These are phyloP conservation scores for Drosophila anceps DNA, from an alignment of 2,888 invertebrate species.

Conservation along the genomic window DNA sequence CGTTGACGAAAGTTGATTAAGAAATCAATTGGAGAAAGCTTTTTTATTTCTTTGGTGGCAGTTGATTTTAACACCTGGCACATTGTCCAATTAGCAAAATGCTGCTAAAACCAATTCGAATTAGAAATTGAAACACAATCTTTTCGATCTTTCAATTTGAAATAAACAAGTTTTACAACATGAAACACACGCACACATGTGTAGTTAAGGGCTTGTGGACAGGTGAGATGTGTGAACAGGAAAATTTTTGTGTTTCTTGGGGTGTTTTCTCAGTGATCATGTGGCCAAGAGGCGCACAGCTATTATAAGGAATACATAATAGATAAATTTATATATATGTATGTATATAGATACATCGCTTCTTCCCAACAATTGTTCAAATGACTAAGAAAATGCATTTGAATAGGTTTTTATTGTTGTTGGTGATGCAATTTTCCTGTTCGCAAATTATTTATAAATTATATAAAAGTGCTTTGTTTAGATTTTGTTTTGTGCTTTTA, in stretches of 20 bases:
- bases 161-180: slow-evolving; percentile 41
- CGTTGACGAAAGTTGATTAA: slow-evolving; percentile 46
- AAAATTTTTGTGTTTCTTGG: slow-evolving; percentile 21
- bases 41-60: slow-evolving; percentile 6
- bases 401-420: slow-evolving; percentile 16
- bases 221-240: slow-evolving; percentile 32
- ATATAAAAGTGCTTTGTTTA: slow-evolving; percentile 49
- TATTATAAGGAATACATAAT: slow-evolving; percentile 2
- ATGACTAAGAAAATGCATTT: slow-evolving; percentile 43
- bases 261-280: slow-evolving; percentile 48
- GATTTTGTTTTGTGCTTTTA: slow-evolving; percentile 6
- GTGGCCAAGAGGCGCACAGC: slow-evolving; percentile 22
- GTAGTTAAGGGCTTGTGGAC: slow-evolving; percentile 18
- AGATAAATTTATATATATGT: background rate
- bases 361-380: slow-evolving; percentile 45
- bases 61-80: slow-evolving; percentile 35
- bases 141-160: slow-evolving; percentile 35
- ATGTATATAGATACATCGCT: slow-evolving; percentile 1
- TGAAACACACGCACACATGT: background rate
- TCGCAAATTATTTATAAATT: slow-evolving; percentile 59
- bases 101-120: slow-evolving; percentile 45
- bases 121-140: slow-evolving; percentile 34
- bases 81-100: slow-evolving; percentile 44
- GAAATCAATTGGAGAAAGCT: slow-evolving; percentile 45
- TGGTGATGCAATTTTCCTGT: slow-evolving; percentile 64